These are phyloP conservation scores for Aldabrachelys gigantea DNA, from an alignment of 2,113 vertebrate genomes.

Conservation along the genomic window DNA sequence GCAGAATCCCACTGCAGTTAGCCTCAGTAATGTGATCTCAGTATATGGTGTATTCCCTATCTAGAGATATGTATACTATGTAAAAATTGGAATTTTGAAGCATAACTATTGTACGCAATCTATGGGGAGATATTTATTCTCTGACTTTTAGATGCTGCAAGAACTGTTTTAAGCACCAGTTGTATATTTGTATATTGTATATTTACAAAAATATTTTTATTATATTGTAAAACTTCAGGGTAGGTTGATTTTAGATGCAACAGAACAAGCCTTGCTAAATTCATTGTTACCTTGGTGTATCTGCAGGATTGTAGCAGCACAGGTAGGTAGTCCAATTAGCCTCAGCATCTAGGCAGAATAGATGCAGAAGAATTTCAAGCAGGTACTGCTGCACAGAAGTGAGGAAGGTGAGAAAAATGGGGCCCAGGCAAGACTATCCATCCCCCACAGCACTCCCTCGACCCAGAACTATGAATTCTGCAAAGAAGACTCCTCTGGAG, in stretches of 20 bases:
- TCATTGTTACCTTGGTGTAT: neutral
- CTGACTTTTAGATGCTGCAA: neutral
- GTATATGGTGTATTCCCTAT: neutral
- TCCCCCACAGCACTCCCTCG: neutral
- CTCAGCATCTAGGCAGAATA: neutral
- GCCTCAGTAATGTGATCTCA: neutral
- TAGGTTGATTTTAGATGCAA: neutral
- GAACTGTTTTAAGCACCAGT: neutral
- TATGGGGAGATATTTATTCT: neutral
- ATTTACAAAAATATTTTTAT: neutral
- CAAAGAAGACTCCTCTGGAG: neutral
- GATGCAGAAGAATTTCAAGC: neutral
- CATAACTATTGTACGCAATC: neutral
- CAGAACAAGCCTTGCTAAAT: neutral
- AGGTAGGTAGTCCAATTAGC: neutral
- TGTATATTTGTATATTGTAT: neutral
- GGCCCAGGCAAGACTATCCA: neutral
- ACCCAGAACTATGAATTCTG: neutral
- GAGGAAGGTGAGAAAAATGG: neutral
- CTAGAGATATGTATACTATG: neutral
- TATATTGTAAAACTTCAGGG: neutral
- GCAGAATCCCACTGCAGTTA: neutral
- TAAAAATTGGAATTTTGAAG: neutral
- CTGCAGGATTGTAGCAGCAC: neutral
- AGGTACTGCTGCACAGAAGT: neutral